Evolutionary conservation across 2,113 vertebrate species (phyloP), one percentile per base, ranked within the genome.

Genomic region (Turdus rufiventris): DNA sequence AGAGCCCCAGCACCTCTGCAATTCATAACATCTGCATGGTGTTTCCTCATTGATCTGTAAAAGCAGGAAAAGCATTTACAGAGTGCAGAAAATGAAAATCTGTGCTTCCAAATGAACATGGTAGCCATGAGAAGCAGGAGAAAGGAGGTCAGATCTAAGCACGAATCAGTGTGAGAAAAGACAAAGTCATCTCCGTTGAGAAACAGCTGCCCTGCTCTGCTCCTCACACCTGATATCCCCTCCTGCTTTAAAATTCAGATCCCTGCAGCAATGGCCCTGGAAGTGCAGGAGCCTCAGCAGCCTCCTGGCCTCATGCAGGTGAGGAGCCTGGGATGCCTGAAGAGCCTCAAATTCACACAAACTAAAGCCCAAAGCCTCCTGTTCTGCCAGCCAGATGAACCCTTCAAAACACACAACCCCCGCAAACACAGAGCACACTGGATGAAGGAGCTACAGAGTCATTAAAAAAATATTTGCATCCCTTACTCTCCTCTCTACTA

Each of bases 341-440:
- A 72, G 28, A 2, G 2, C 19, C 18, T 23, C 2, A 2, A 48
- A 38, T 21, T 9, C n/a, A 33, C 60, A 51, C 21, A 71, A 84
- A 78, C 1, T 0, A 6, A 74, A 88, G 26, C 36, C 26, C 6
- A 1, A 66, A 45, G 6, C 19, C 14, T 67, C 36, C 26, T 50
- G 16, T 34, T 56, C 29, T n/a, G 13, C 25, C 42, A 36, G 16
- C 8, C 24, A 57, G 18, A 33, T 18, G 6, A 70, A 26, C 2
- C 0, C 21, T 60, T 67, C 34, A 63, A 60, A 63, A 20, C 38
- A 57, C 62, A 68, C 58, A 79, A 6, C 6, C 28, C 42, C 19
- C 15, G 24, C n/a, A 63, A 38, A 29, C 3, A 5, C 23, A 21
- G 42, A 60, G 11, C 12, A 54, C 0, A 0, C 25, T 4, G 21